Conservation (phyloP, 1,140 invertebrate species). For the Dysdera silvatica region DNA sequence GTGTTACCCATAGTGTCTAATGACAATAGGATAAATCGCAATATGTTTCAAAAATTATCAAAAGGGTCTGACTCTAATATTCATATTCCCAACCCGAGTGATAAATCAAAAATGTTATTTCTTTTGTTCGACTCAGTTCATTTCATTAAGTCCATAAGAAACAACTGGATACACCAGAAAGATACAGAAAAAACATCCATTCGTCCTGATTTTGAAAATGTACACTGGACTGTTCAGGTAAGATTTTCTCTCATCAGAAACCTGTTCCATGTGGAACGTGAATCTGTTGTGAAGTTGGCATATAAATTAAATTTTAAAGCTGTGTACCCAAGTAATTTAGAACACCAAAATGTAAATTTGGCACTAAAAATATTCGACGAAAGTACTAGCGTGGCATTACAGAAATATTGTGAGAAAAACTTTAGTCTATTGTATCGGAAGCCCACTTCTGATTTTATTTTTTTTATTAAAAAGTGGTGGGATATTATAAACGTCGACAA, state of each 20-base stretch:
- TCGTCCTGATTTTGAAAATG: not conserved
- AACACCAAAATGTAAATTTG: not conserved
- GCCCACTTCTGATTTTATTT: not conserved
- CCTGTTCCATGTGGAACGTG: not conserved
- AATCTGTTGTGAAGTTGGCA: not conserved
- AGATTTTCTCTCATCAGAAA: not conserved
- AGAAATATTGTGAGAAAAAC: not conserved
- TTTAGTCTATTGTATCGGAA: not conserved
- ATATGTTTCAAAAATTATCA: not conserved
- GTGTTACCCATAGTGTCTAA: not conserved
- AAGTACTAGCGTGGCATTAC: not conserved
- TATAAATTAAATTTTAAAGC: not conserved
- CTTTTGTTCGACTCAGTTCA: not conserved
- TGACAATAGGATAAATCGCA: not conserved
- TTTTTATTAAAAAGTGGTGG: constrained; percentile 1
- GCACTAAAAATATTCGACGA: not conserved
- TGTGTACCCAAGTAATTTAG: not conserved
- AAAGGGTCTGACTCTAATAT: not conserved
- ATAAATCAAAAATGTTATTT: not conserved
- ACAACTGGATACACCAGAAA: not conserved
- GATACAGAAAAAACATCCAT: not conserved
- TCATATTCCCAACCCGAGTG: not conserved
- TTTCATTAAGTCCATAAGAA: not conserved
- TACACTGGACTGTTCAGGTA: not conserved
- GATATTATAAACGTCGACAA: constrained; percentile 1